Evolutionary conservation across 2,113 vertebrate genomes (phyloP).

Genomic region (Leptobrachium leishanense): DNA sequence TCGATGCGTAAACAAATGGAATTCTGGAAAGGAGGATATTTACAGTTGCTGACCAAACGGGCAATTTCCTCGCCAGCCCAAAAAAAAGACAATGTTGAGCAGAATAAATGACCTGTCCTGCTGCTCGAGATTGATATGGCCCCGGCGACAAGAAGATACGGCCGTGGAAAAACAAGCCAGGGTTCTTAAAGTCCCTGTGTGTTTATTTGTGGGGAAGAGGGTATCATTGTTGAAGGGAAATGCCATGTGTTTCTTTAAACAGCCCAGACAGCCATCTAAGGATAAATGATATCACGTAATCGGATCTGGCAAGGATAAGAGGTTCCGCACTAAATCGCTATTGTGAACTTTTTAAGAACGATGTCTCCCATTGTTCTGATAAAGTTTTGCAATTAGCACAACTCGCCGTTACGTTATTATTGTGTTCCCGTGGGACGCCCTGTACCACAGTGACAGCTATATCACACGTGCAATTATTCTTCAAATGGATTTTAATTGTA

Average conservation of each 20-base stretch:
- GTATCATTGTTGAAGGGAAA: constrained; percentile 53
- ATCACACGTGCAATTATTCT: no score
- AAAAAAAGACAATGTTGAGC: constrained; percentile 66
- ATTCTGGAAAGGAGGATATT: constrained; percentile 71
- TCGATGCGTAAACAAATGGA: constrained; percentile 69
- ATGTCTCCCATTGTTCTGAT: not conserved
- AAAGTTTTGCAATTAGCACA: not conserved
- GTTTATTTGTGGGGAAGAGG: constrained; percentile 64
- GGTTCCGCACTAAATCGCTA: not conserved
- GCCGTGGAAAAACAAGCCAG: constrained; percentile 53
- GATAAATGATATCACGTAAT: constrained; percentile 45
- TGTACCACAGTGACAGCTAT: no score
- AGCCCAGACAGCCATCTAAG: constrained; percentile 52
- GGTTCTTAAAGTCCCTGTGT: constrained; percentile 51
- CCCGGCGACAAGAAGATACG: constrained; percentile 66
- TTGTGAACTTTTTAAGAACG: not conserved
- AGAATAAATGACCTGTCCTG: constrained; percentile 56
- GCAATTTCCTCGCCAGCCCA: constrained; percentile 69
- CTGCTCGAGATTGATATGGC: constrained; percentile 65
- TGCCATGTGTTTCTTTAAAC: constrained; percentile 48
- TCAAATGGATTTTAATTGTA: no score
- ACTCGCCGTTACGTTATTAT: no score
- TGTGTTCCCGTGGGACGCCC: constrained; percentile 11
- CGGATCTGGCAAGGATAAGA: not conserved
- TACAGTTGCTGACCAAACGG: constrained; percentile 69